Base-by-base conservation (phyloP, 92 coral and sea anemone genomes). In the Siderastrea siderea region DNA sequence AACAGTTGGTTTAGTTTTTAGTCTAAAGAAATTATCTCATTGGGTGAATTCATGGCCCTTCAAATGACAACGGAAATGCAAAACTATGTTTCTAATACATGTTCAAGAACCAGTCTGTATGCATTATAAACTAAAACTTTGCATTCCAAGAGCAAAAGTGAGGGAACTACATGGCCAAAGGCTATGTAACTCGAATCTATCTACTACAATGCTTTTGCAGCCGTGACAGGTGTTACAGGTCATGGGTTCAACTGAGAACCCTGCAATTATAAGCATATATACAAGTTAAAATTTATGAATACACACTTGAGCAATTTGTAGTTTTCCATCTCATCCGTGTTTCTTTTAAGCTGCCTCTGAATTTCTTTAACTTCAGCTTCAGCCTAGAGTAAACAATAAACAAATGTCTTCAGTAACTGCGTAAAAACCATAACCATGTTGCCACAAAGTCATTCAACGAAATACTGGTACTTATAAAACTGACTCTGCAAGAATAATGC, bases 331-430 rank as follows among this genome's bases (percentile, higher is more conserved):
- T 83, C 93, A 44, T 89, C 86, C 60, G 47, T 59, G 66, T 88
- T 88, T 76, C 72, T 74, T 69, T 88, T 89, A 65, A 89, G 45
- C 80, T 77, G 79, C 43, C 55, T 89, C 59, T 84, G 66, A 59
- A 89, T 71, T 76, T 77, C 69, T 84, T 62, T 89, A 16, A 78
- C 84, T 84, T 89, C 89, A 53, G 88, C 66, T 83, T 83, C 86
- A 83, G 93, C 86, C 93, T 84, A 48, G 84, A 77, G 13, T 77
- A 77, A 60, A 77, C 68, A 77, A 12, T 47, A 47, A 72, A 72
- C 13, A 72, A 7, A 15, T 60, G 65, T 60, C 65, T 12, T 17
- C 13, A 60, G 65, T 60, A 60, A 60, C 15, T 60, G 13, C 13
- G 4, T 43, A 51, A 60, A 50, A 77, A 77, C 69, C 47, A 19